Conservation (phyloP, 2,797 vertebrate species). For the Artibeus jamaicensis region DNA sequence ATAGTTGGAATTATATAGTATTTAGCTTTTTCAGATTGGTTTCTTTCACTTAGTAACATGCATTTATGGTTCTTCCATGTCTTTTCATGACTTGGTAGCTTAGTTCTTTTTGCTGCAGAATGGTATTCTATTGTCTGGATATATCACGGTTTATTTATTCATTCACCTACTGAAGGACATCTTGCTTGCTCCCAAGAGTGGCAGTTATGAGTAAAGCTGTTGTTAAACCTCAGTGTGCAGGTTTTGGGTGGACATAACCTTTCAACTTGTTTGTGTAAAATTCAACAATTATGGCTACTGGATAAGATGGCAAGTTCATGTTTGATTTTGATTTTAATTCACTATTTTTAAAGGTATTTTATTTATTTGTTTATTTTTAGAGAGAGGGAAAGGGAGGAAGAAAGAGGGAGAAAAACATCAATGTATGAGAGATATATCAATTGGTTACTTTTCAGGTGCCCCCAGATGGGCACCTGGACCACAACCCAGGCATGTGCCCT, state of each 20-base stretch:
- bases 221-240: not conserved
- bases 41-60: not conserved
- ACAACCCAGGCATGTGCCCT: too few species aligned
- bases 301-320: not conserved
- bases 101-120: not conserved
- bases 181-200: not conserved
- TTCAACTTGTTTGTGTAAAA: not conserved
- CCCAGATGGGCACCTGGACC: too few species aligned
- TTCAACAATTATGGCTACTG: not conserved
- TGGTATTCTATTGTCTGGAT: not conserved
- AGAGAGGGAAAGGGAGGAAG: too few species aligned
- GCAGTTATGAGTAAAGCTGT: not conserved
- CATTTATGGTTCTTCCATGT: not conserved
- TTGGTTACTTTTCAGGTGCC: too few species aligned
- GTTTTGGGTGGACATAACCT: not conserved
- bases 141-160: not conserved
- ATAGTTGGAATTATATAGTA: not conserved
- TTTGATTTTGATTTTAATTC: not conserved
- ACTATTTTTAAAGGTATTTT: too few species aligned
- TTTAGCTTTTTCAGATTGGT: not conserved
- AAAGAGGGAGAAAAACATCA: too few species aligned
- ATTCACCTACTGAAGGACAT: not conserved
- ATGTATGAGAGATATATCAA: too few species aligned
- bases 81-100: not conserved
- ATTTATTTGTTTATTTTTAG: too few species aligned